Percentiles rank a stretch among this genome's conserved stretches.
phyloP scores from a whole-genome alignment of 1,140 invertebrate genomes.

The Solenopsis fugax region DNA sequence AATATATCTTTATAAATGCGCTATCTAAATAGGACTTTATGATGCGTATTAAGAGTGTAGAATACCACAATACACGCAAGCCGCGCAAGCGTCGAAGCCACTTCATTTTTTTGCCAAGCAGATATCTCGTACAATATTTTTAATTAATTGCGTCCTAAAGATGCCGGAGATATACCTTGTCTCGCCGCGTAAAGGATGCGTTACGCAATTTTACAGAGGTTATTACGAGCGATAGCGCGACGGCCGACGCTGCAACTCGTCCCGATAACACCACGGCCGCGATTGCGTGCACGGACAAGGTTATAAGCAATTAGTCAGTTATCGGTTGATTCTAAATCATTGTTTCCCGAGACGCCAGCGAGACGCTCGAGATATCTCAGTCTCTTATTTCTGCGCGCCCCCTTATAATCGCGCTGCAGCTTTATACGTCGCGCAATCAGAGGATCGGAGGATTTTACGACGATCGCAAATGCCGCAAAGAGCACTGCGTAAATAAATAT shows the following conservation, averaged over 20 bases:
- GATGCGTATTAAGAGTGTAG: background rate
- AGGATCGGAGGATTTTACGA: conserved; percentile 19
- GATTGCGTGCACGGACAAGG: background rate
- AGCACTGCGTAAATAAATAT: conserved; percentile 37
- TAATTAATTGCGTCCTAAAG: conserved; percentile 28
- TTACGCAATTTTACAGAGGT: conserved; percentile 20
- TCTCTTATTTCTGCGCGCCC: background rate
- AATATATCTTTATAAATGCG: background rate
- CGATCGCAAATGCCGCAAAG: background rate
- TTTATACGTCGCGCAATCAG: conserved; percentile 14
- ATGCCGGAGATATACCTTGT: background rate
- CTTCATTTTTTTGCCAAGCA: background rate
- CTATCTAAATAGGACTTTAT: conserved; percentile 20
- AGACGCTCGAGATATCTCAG: conserved; percentile 17
- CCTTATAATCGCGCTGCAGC: conserved; percentile 13
- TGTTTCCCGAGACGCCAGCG: background rate
- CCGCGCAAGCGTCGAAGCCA: background rate
- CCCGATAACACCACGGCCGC: background rate
- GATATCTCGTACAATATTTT: background rate
- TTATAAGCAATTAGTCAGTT: conserved; percentile 44
- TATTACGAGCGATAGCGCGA: conserved; percentile 27
- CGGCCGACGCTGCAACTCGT: background rate
- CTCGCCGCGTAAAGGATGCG: background rate
- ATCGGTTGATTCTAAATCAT: conserved; percentile 35
- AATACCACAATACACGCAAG: background rate